Conservation (phyloP, 2,797 vertebrate genomes). For the Odontamblyopus lacepedii region DNA sequence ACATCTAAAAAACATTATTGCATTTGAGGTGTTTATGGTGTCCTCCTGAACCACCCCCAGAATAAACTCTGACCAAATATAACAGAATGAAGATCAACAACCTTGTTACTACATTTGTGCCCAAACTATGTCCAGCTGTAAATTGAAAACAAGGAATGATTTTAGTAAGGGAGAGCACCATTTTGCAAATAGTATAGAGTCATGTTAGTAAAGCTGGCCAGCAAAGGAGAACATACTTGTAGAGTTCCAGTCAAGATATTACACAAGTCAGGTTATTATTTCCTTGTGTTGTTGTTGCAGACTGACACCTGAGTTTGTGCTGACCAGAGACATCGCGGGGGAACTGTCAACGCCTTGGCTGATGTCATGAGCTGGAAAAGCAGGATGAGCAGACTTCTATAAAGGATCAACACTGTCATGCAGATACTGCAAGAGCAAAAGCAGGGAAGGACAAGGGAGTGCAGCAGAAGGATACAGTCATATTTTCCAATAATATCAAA, state of each 20-base stretch:
- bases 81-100: neutral
- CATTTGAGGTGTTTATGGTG: neutral
- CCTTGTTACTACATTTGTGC: neutral
- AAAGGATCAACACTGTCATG: slow-evolving; percentile 52
- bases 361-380: slow-evolving; percentile 61
- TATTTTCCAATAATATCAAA: slow-evolving; percentile 84
- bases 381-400: slow-evolving; percentile 34
- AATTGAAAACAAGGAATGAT: slow-evolving; percentile 30
- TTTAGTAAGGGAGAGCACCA: slow-evolving; percentile 50
- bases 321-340: slow-evolving; percentile 67
- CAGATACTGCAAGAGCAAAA: slow-evolving; percentile 59
- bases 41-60: neutral
- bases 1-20: neutral
- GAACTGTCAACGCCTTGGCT: slow-evolving; percentile 54
- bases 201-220: slow-evolving; percentile 51
- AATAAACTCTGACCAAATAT: neutral
- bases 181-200: slow-evolving; percentile 65
- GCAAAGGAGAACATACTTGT: slow-evolving; percentile 39
- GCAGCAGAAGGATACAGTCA: slow-evolving; percentile 70
- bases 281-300: slow-evolving; percentile 62
- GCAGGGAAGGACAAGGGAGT: slow-evolving; percentile 55
- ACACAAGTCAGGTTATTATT: slow-evolving; percentile 48
- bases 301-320: slow-evolving; percentile 68
- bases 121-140: slow-evolving; percentile 29
- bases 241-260: slow-evolving; percentile 61